Percentiles rank a stretch among this genome's conserved stretches.
phyloP scores from a whole-genome alignment of 1,140 invertebrate genomes.

The Macrostomum lignano region DNA sequence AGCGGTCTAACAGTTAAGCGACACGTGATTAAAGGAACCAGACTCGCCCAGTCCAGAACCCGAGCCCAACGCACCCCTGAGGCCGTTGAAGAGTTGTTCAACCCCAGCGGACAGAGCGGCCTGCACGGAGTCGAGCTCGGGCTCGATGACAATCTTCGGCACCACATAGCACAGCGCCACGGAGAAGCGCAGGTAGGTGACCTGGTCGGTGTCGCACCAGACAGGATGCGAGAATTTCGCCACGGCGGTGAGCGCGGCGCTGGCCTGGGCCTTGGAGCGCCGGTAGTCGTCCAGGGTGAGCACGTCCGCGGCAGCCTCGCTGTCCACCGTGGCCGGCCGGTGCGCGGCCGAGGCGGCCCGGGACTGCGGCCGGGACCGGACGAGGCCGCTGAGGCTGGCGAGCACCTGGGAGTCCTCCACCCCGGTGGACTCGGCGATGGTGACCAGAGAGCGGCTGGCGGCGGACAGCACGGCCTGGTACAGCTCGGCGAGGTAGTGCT shows the following conservation, averaged over 20 bases:
- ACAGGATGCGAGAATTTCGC: constrained; percentile 10
- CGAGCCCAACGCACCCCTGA: too few species aligned
- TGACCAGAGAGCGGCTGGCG: constrained; percentile 14
- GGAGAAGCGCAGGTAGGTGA: constrained; percentile 20
- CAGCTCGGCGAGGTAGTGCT: constrained; percentile 15
- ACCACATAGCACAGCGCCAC: constrained; percentile 21
- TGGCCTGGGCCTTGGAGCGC: constrained; percentile 8
- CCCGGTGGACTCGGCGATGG: constrained; percentile 16
- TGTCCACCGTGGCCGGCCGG: too few species aligned
- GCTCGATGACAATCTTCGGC: constrained; percentile 21
- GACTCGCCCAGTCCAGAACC: neutral
- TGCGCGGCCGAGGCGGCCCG: too few species aligned
- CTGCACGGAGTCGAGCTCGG: constrained; percentile 16
- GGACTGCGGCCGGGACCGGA: too few species aligned
- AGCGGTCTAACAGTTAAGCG: too few species aligned
- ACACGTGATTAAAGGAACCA: too few species aligned
- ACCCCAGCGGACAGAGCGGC: constrained; percentile 15
- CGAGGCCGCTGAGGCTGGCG: too few species aligned
- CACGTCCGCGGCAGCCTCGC: constrained; percentile 13
- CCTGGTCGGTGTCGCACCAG: constrained; percentile 12
- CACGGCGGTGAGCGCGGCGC: constrained; percentile 7
- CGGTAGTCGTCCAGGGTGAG: constrained; percentile 12
- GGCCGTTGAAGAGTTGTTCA: constrained; percentile 15
- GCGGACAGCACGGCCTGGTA: constrained; percentile 16
- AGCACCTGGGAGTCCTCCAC: too few species aligned